Conservation (phyloP, 2,113 vertebrate species). For the Pterocles gutturalis region DNA sequence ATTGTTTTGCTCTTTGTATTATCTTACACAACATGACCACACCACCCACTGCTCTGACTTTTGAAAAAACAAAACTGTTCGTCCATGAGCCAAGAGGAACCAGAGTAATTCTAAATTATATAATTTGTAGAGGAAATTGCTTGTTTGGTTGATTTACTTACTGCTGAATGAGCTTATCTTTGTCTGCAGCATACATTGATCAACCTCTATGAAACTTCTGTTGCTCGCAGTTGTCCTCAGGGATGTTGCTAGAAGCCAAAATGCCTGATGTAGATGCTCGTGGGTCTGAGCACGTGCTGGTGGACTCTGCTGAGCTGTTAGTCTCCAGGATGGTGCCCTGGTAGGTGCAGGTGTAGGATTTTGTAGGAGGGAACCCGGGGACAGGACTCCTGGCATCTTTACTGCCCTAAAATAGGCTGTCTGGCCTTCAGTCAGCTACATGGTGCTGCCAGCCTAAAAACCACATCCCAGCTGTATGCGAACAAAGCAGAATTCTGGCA, state of each 20-base stretch:
- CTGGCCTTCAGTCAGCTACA: neutral
- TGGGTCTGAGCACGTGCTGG: neutral
- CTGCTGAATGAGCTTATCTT: neutral
- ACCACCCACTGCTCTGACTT: conserved; percentile 44
- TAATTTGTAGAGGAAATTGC: neutral
- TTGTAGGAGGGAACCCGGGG: neutral
- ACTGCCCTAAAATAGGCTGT: neutral
- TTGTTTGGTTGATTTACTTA: neutral
- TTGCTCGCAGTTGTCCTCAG: neutral
- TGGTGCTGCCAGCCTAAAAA: neutral
- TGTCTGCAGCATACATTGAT: accelerated
- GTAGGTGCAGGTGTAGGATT: neutral
- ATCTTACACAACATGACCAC: conserved; percentile 50
- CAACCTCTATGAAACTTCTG: neutral
- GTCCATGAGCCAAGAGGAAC: conserved; percentile 32
- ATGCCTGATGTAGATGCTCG: neutral
- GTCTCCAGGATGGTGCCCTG: neutral
- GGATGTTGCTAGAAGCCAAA: neutral
- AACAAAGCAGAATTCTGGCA: neutral
- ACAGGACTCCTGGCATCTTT: neutral
- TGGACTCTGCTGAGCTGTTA: neutral
- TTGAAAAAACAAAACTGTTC: conserved; percentile 24
- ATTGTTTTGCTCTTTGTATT: conserved; percentile 53
- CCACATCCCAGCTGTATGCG: conserved; percentile 2
- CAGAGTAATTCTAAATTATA: neutral